Conservation (phyloP, 2,888 invertebrate genomes). For the Escarpia spicata region DNA sequence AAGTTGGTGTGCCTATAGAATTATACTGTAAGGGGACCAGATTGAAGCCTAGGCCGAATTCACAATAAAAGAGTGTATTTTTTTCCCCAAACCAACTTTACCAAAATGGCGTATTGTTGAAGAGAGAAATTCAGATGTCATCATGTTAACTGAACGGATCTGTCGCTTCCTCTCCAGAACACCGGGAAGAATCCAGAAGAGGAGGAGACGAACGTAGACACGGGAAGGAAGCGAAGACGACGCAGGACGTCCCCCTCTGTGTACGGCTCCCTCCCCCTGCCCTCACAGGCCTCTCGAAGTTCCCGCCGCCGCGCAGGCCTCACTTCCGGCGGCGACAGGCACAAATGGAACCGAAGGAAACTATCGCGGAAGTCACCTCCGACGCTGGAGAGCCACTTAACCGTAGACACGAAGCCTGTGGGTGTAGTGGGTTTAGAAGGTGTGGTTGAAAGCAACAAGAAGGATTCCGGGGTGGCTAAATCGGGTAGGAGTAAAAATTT, state of each 20-base stretch:
- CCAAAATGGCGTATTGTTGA: no score
- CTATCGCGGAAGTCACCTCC: background rate
- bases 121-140: no score
- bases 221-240: background rate
- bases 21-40: no score
- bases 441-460: background rate
- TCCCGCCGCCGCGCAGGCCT: background rate
- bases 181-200: background rate
- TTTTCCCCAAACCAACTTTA: no score
- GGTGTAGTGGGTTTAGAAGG: background rate
- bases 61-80: no score
- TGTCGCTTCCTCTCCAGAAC: background rate
- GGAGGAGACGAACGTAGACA: background rate
- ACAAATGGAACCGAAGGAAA: background rate
- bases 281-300: background rate
- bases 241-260: background rate
- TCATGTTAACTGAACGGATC: background rate
- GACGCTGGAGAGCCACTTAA: background rate
- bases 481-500: background rate
- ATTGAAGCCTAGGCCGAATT: no score
- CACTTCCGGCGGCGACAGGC: background rate
- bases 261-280: background rate
- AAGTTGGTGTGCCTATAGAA: no score
- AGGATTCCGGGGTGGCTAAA: background rate
- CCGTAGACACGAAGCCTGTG: no score